Conservation (phyloP, 2,113 vertebrate genomes). For the Grallaria varia region DNA sequence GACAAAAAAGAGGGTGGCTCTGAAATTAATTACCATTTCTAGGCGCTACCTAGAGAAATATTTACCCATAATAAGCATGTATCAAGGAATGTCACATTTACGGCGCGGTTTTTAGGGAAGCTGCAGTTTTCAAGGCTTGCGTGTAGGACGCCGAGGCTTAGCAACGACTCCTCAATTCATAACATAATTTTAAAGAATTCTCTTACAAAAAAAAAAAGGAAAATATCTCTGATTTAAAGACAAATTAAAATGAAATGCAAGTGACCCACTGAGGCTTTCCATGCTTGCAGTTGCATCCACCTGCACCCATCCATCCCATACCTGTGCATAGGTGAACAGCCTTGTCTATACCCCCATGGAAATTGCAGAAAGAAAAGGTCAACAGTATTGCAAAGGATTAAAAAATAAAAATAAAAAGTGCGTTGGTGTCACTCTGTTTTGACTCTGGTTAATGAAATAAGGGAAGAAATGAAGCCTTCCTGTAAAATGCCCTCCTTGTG, state of each 20-base stretch:
- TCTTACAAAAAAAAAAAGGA: background rate
- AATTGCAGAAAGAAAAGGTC: background rate
- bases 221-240: background rate
- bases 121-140: background rate
- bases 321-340: background rate
- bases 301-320: background rate
- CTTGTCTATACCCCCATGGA: background rate
- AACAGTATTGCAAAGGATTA: background rate
- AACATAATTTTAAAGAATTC: background rate
- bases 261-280: background rate
- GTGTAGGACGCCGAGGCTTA: background rate
- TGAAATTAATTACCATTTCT: constrained; percentile 45
- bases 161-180: background rate
- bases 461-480: background rate
- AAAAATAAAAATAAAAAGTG: background rate
- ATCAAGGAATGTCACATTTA: background rate
- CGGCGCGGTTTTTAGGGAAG: background rate
- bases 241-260: background rate
- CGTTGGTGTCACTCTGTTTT: background rate
- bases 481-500: background rate
- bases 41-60: constrained; percentile 4
- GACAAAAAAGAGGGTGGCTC: constrained; percentile 12
- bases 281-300: background rate
- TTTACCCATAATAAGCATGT: background rate
- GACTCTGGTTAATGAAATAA: background rate